Base-by-base conservation (phyloP, 92 coral and sea anemone genomes). In the Epizoanthus ramosus region DNA sequence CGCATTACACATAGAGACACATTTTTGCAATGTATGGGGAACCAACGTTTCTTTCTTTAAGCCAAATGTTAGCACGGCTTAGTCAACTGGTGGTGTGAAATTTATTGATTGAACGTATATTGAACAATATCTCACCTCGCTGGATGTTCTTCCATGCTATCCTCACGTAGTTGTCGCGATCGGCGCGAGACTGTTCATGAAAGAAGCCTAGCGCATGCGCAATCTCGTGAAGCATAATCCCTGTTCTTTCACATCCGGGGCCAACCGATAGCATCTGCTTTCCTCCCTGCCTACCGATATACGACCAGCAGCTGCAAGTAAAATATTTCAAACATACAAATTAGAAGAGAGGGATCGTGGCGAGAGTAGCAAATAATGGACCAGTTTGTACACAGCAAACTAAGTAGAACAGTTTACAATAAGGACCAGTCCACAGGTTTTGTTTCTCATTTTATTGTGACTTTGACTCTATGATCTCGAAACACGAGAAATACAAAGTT, bases 141-240 rank as follows among this genome's bases (percentile, higher is more conserved):
- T 61, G 53, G 7, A 84, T 63, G 71, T 84, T 84, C 19, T 84
- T 65, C 63, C 61, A 84, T 16, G 41, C 54, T 3, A 84, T 70
- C 15, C 9, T 69, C 8, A 84, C 83, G 65, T 23, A 63, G 16
- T 9, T 2, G 50, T 73, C 80, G 14, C 87, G 82, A 52, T 84
- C 87, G 16, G 61, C 15, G 16, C 87, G 79, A 41, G 65, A 73
- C 14, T 84, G 87, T 39, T 84, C 87, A 17, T 84, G 87, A 14
- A 63, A 64, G 18, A 84, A 84, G 7, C 87, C 87, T 50, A 84
- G 69, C 3, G 87, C 68, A 18, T 84, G 87, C 58, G 33, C 57
- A 56, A 84, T 61, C 57, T 84, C 87, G 24, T 84, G 87, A 60
- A 84, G 87, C 57, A 84, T 18, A 14, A 79, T 74, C 8, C 81